Base-by-base conservation (phyloP, 2,113 vertebrate genomes). In the Psilopogon haemacephalus region DNA sequence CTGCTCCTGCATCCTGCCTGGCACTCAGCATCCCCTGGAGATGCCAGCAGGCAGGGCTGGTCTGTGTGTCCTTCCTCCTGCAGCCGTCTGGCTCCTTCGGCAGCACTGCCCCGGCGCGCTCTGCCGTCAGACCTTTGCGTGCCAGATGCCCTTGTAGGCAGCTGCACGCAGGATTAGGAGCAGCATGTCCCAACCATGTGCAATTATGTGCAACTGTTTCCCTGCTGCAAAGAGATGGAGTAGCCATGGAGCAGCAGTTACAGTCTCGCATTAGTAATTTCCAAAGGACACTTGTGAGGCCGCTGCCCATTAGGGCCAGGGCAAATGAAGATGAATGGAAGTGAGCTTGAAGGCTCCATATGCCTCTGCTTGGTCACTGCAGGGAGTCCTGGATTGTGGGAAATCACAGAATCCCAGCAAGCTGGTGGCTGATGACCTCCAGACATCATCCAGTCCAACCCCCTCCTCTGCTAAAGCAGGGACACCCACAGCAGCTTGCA, bases 211-310 rank as follows among this genome's bases (percentile, higher is more conserved):
- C 56, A 38, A 40, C 55, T 44, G 60, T 21, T 81, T 30, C 84
- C 70, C 30, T 9, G 0, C 55, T 23, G 44, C 80, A 27, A 12
- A 74, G 3, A 59, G 65, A 27, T 1, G 56, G 59, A 92, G 84
- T 1, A 59, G 59, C 40, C 9, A 15, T 1, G 62, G 62, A 83
- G 92, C 88, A 89, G 93, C 93, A 67, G 79, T 15, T 15, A 8
- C 0, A 1, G 87, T 52, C 92, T 77, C 4, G 7, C 81, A 20
- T 48, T 86, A 46, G 77, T 78, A 23, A 12, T 69, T 79, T 94
- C 82, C 85, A 11, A 71, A 91, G 94, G 93, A 77, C 86, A 30
- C 12, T 40, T 32, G 4, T 46, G 90, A 72, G 95, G 63, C 75
- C 63, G 3, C 30, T 83, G 84, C 2, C 77, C 60, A 4, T 77